Percentiles rank a stretch among this genome's conserved stretches.
Evolutionary conservation across 2,888 invertebrate species (phyloP).

Genomic region (Melangyna quadrimaculata): DNA sequence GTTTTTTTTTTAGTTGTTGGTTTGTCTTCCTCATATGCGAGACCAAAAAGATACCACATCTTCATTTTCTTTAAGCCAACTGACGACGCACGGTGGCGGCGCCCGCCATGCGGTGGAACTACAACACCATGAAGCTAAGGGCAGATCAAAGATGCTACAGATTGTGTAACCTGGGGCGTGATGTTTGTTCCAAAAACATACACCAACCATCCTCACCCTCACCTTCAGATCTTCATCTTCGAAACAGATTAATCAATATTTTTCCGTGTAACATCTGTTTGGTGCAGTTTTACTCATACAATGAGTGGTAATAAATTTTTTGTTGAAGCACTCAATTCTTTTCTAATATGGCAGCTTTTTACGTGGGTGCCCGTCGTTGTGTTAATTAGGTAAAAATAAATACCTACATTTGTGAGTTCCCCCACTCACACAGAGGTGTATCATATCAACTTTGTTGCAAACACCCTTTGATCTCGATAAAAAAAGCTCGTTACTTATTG

Average conservation of each 20-base stretch:
- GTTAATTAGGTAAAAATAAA: slow-evolving; percentile 32
- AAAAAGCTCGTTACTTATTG: slow-evolving; percentile 45
- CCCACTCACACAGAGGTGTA: not conserved
- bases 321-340: slow-evolving; percentile 52
- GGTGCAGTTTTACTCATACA: slow-evolving; percentile 57
- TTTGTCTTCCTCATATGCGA: slow-evolving; percentile 19
- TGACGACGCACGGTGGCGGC: slow-evolving; percentile 49
- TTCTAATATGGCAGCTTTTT: slow-evolving; percentile 41
- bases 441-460: slow-evolving; percentile 54
- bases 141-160: slow-evolving; percentile 64
- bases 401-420: not conserved
- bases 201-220: slow-evolving; percentile 34
- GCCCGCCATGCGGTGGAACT: slow-evolving; percentile 70
- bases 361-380: slow-evolving; percentile 3
- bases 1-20: not conserved
- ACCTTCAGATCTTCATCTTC: slow-evolving; percentile 34
- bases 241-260: slow-evolving; percentile 64
- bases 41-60: slow-evolving; percentile 43
- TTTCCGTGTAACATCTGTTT: slow-evolving; percentile 32
- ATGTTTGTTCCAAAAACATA: slow-evolving; percentile 58
- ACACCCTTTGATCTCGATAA: slow-evolving; percentile 60
- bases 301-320: slow-evolving; percentile 63
- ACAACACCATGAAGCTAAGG: slow-evolving; percentile 54
- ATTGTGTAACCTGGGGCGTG: slow-evolving; percentile 63
- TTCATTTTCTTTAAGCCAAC: slow-evolving; percentile 38